phyloP scores from a whole-genome alignment of 2,888 invertebrate species.

The Apodemia duryi region DNA sequence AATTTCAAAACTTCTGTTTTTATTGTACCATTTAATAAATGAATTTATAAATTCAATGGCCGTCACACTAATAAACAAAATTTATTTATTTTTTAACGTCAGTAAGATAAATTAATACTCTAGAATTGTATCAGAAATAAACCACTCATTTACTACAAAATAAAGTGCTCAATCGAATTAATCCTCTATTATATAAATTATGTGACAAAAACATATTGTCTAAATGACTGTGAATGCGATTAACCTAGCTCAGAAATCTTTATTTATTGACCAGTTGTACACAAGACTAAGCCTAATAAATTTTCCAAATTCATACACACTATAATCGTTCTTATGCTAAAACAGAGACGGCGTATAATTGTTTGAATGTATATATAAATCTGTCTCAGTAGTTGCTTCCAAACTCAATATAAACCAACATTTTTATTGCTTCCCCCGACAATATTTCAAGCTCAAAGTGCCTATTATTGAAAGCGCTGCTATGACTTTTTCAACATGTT shows the following conservation, averaged over 20 bases:
- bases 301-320: conserved; percentile 21
- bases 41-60: conserved; percentile 22
- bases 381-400: conserved; percentile 17
- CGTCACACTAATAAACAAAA: conserved; percentile 28
- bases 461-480: conserved; percentile 47
- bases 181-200: conserved; percentile 56
- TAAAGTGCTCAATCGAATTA: conserved; percentile 63
- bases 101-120: conserved; percentile 34
- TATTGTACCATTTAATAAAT: background rate
- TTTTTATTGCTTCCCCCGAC: conserved; percentile 46
- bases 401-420: conserved; percentile 40
- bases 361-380: conserved; percentile 18
- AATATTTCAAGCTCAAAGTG: conserved; percentile 47
- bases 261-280: conserved; percentile 45
- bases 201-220: conserved; percentile 66
- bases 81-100: conserved; percentile 26
- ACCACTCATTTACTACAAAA: conserved; percentile 44
- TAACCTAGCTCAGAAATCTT: conserved; percentile 47
- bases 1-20: background rate
- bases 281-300: conserved; percentile 21
- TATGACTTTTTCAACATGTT: conserved; percentile 40
- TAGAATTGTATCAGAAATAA: conserved; percentile 44
- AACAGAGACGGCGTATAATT: conserved; percentile 21
- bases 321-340: conserved; percentile 20
- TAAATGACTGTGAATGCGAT: conserved; percentile 45